Evolutionary conservation across 2,113 vertebrate species (phyloP).

Genomic region (Bos indicus): DNA sequence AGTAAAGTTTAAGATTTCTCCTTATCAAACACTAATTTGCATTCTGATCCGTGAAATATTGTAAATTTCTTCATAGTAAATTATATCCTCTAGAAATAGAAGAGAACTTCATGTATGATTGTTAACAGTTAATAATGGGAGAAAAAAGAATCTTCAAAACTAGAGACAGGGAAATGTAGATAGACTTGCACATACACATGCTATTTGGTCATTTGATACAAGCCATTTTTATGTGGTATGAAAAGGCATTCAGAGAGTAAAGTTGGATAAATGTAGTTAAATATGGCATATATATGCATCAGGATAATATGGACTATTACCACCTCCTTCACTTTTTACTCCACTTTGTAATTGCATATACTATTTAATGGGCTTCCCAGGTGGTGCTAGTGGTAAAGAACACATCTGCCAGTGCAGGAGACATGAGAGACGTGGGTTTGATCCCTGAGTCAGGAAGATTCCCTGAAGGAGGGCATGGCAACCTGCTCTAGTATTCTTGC

Average conservation of each 20-base stretch:
- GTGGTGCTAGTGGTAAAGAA: neutral
- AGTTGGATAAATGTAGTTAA: neutral
- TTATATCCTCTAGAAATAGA: neutral
- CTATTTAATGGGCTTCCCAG: neutral
- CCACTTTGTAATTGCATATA: neutral
- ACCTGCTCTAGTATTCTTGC: neutral
- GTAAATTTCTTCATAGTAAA: neutral
- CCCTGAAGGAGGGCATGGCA: neutral
- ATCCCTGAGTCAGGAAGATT: neutral
- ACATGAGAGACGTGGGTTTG: neutral
- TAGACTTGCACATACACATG: neutral
- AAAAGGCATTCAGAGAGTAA: neutral
- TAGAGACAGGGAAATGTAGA: neutral
- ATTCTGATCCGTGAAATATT: neutral
- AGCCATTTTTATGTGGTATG: neutral
- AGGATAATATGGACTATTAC: neutral
- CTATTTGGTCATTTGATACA: neutral
- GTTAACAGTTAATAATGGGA: neutral
- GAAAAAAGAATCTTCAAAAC: neutral
- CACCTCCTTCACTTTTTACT: neutral
- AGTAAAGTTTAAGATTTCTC: neutral
- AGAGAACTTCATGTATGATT: neutral
- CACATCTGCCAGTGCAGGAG: neutral
- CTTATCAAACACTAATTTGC: neutral
- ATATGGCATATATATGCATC: neutral